phyloP scores from a whole-genome alignment of 1,140 invertebrate species.

The Trachymyrmex septentrionalis region DNA sequence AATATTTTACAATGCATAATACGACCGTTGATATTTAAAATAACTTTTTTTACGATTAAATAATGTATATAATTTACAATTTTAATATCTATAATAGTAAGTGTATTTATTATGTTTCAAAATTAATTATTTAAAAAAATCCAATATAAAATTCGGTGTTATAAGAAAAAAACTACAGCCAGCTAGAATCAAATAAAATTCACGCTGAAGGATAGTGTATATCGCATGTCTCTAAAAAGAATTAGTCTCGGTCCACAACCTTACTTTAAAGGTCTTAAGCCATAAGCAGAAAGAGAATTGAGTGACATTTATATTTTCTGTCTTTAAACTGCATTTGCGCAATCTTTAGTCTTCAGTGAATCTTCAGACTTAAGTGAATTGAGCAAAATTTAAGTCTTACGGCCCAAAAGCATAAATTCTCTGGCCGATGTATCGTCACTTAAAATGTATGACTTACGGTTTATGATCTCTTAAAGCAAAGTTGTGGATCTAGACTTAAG shows the following conservation, averaged over 20 bases:
- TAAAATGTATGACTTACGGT: too few relatives aligned
- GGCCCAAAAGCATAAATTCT: too few relatives aligned
- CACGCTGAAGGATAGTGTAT: background rate
- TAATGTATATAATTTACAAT: background rate
- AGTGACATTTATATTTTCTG: too few relatives aligned
- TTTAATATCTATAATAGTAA: background rate
- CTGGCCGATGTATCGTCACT: too few relatives aligned
- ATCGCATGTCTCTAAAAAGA: background rate
- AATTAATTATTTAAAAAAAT: background rate
- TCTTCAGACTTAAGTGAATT: too few relatives aligned
- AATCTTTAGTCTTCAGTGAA: too few relatives aligned
- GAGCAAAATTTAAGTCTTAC: too few relatives aligned
- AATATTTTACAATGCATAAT: background rate
- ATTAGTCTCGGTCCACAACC: background rate
- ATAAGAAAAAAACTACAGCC: background rate
- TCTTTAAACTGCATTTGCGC: too few relatives aligned
- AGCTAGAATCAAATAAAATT: background rate
- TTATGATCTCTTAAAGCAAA: too few relatives aligned
- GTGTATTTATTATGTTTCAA: background rate
- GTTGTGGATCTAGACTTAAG: background rate
- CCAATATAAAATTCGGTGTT: background rate
- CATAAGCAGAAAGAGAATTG: too few relatives aligned
- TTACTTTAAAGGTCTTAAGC: too few relatives aligned
- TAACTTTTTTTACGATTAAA: background rate
- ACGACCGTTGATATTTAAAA: background rate